Conservation (phyloP, 2,113 vertebrate species). For the Muscicapa adusta region DNA sequence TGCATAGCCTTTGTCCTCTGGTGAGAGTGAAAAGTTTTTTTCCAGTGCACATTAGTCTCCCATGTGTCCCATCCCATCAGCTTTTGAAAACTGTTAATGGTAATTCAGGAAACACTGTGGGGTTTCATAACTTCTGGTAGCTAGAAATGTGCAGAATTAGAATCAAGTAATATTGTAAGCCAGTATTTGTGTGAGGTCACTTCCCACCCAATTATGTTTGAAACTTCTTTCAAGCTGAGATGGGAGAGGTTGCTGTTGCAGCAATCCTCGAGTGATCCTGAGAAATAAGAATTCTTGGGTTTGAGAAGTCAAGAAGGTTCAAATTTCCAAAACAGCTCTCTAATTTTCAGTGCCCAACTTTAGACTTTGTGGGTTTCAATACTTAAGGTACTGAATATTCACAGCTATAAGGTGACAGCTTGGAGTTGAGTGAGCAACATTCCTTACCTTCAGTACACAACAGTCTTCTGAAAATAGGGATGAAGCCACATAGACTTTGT, state of each 20-base stretch:
- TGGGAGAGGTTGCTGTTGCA: not conserved
- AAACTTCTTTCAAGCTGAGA: not conserved
- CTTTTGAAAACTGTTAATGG: not conserved
- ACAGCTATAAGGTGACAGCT: not conserved
- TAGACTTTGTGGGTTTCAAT: not conserved
- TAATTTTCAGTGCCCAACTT: not conserved
- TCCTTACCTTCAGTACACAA: not conserved
- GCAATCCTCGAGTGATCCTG: not conserved
- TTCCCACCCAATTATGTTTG: not conserved
- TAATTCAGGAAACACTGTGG: not conserved
- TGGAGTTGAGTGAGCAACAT: not conserved
- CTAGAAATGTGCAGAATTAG: not conserved
- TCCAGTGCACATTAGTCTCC: not conserved
- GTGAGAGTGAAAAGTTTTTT: not conserved
- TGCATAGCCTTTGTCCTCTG: not conserved
- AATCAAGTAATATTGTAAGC: not conserved
- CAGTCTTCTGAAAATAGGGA: not conserved
- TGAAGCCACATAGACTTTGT: not conserved
- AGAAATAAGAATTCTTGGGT: not conserved
- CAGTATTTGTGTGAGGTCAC: not conserved
- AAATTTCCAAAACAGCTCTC: not conserved
- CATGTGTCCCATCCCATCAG: not conserved
- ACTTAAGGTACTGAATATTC: not conserved
- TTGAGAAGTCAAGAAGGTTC: not conserved
- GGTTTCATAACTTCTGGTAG: not conserved